Evolutionary conservation across 2,888 invertebrate genomes (phyloP).

Genomic region (Hydraecia micacea): DNA sequence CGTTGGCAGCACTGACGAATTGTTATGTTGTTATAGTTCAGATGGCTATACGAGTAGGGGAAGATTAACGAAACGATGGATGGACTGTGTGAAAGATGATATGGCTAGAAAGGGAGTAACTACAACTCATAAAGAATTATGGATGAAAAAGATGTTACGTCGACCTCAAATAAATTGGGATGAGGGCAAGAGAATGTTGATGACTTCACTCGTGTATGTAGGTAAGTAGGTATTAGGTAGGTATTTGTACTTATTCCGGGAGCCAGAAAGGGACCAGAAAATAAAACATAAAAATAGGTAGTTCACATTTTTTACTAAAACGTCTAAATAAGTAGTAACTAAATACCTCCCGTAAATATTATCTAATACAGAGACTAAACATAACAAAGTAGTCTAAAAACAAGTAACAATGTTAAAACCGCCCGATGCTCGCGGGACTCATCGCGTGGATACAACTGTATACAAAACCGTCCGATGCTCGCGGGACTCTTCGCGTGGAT

Average conservation of each 20-base stretch:
- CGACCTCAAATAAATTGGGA: no score
- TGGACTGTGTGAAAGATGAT: neutral
- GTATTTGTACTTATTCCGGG: neutral
- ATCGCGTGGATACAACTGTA: neutral
- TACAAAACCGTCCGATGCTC: neutral
- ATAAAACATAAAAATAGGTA: slow-evolving; percentile 37
- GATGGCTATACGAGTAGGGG: neutral
- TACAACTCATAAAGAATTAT: neutral
- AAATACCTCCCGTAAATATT: slow-evolving; percentile 49
- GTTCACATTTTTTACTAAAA: slow-evolving; percentile 56
- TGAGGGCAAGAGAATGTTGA: neutral
- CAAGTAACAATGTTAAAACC: slow-evolving; percentile 66
- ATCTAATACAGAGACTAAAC: slow-evolving; percentile 44
- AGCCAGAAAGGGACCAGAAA: neutral
- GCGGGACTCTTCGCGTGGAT: neutral
- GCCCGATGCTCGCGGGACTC: neutral
- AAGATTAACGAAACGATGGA: neutral
- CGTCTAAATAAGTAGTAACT: slow-evolving; percentile 40
- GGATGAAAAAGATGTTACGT: neutral
- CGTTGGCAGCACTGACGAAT: neutral
- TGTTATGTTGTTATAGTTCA: neutral
- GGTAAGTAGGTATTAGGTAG: neutral
- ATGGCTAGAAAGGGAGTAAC: no score
- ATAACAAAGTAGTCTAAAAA: slow-evolving; percentile 63
- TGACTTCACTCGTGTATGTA: neutral